phyloP scores from a whole-genome alignment of 2,113 vertebrate genomes.

The Solea solea region DNA sequence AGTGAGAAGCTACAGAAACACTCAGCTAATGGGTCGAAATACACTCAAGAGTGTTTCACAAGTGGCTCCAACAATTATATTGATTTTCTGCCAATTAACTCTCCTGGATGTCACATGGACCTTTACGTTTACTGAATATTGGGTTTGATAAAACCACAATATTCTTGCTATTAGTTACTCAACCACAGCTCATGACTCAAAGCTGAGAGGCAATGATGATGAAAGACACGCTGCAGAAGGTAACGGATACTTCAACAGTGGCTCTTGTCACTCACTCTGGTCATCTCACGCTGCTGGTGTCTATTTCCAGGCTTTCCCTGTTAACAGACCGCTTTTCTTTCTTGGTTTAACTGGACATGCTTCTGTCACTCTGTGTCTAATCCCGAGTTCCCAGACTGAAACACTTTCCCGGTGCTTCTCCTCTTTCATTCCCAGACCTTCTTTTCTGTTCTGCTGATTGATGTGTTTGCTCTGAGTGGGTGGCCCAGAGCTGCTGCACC shows the following conservation, averaged over 20 bases:
- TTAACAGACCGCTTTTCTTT: constrained; percentile 14
- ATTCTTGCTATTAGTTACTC: neutral
- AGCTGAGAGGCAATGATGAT: constrained; percentile 23
- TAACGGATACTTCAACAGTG: no score
- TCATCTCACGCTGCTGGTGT: constrained; percentile 18
- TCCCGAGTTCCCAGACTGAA: no score
- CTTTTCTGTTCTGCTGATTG: constrained; percentile 32
- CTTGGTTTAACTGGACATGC: neutral
- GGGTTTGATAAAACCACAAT: constrained; percentile 3
- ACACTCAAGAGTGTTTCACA: no score
- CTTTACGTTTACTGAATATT: no score
- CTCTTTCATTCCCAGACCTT: constrained; percentile 25
- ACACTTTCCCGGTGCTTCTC: no score
- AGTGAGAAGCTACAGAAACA: no score
- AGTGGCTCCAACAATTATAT: no score
- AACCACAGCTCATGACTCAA: constrained; percentile 27
- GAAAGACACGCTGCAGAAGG: no score
- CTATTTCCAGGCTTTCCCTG: constrained; percentile 1
- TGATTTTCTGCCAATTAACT: no score
- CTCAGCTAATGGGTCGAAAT: no score
- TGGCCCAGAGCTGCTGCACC: constrained; percentile 16
- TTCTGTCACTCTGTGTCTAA: no score
- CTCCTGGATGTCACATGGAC: no score
- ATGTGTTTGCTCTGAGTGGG: constrained; percentile 34
- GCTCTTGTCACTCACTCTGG: constrained; percentile 8